Evolutionary conservation across 2,113 vertebrate genomes (phyloP).

Genomic region (Crotophaga sulcirostris): DNA sequence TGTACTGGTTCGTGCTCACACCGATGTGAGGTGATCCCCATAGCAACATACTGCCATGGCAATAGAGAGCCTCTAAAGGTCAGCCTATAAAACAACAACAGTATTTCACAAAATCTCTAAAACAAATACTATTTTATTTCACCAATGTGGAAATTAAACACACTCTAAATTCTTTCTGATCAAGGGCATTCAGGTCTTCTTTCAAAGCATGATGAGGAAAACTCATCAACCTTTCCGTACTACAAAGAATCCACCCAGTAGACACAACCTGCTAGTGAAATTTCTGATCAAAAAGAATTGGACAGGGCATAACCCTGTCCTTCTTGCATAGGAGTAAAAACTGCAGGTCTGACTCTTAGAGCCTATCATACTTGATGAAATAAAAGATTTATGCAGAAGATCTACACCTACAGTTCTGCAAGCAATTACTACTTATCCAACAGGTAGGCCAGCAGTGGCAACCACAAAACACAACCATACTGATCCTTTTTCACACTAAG

Average conservation of each 20-base stretch:
- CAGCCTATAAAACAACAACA: constrained; percentile 54
- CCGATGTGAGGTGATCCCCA: constrained; percentile 34
- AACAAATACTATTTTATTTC: constrained; percentile 46
- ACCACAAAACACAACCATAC: background rate
- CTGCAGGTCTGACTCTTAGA: background rate
- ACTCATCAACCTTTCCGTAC: background rate
- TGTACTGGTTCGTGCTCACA: background rate
- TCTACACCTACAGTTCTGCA: background rate
- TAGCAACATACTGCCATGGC: constrained; percentile 7
- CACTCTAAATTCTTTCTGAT: background rate
- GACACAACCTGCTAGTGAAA: background rate
- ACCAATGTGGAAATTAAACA: constrained; percentile 6
- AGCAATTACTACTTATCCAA: background rate
- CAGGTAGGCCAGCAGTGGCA: background rate
- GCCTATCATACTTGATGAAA: background rate
- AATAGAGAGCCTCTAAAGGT: constrained; percentile 30
- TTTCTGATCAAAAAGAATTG: background rate
- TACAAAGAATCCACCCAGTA: background rate
- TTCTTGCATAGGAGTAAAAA: background rate
- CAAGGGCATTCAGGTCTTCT: background rate
- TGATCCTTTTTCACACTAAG: background rate
- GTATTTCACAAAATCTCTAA: constrained; percentile 40
- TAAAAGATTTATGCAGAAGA: background rate
- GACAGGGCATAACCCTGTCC: background rate
- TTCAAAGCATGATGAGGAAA: background rate